A percentile compares a stretch with the other conserved stretches of the same genome.
phyloP scores from a whole-genome alignment of 2,888 invertebrate genomes.

The Drosophila paramelanica region DNA sequence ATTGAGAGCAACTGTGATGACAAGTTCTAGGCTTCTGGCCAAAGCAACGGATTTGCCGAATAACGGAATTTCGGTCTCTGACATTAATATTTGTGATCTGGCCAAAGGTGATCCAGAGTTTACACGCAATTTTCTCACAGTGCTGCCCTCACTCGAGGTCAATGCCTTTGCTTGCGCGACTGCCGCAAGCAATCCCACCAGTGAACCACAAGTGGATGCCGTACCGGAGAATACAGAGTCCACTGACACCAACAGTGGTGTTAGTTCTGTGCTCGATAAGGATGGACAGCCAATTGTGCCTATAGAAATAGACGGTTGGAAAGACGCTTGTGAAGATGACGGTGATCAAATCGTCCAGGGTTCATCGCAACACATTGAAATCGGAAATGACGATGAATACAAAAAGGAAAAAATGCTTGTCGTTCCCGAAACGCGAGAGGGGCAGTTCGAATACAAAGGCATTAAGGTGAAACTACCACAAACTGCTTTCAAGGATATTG shows the following conservation, averaged over 20 bases:
- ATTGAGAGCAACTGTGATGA: constrained; percentile 20
- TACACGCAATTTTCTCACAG: constrained; percentile 56
- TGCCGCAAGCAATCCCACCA: neutral
- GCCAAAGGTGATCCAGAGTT: constrained; percentile 59
- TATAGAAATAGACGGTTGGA: constrained; percentile 70
- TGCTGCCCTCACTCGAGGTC: constrained; percentile 15
- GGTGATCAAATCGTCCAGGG: constrained; percentile 49
- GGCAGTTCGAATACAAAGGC: constrained; percentile 58
- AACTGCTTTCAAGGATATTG: constrained; percentile 44
- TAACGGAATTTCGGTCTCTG: constrained; percentile 29
- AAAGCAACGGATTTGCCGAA: neutral
- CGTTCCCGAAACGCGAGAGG: constrained; percentile 63
- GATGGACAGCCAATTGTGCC: constrained; percentile 62
- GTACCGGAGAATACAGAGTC: neutral
- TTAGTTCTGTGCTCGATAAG: constrained; percentile 24
- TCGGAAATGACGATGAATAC: constrained; percentile 64
- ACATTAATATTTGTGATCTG: constrained; percentile 56
- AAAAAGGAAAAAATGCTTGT: constrained; percentile 40
- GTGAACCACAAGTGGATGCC: neutral
- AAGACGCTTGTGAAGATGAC: constrained; percentile 15
- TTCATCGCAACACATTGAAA: constrained; percentile 36
- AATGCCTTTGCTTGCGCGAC: neutral
- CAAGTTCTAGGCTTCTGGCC: neutral
- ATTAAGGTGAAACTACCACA: constrained; percentile 65
- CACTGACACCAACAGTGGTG: neutral